Base-by-base conservation (phyloP, 1,140 invertebrate genomes). In the Proctacanthus coquilletti region DNA sequence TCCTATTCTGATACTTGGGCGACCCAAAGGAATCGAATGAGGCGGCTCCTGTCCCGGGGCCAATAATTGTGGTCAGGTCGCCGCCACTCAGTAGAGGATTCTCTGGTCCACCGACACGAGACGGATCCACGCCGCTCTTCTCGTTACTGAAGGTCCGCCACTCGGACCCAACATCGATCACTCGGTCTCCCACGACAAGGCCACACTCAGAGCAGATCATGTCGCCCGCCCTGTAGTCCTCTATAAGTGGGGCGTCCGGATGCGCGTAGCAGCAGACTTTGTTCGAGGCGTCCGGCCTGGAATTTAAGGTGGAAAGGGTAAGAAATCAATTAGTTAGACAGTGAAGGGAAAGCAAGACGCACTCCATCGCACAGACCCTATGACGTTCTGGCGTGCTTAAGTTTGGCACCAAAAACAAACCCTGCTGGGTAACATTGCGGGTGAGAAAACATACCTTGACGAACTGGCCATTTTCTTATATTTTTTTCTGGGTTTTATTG, bases 101-200 rank as follows among this genome's bases (percentile, higher is more conserved):
- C 71, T 95, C 84, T 4, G 85, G 82, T 0, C 85, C 85, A 69
- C 96, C 96, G 42, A 99, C 96, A 84, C 95, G 89, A 66, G 89
- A 96, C 17, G 94, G 94, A 70, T 99, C 96, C 2, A 86, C 85
- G 5, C 86, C 85, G 42, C 80, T 78, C 57, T 96, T 96, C 56
- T 99, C 96, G 69, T 98, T 98, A 49, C 88, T 96, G 62, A 99
- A 99, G 36, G 95, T 98, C 62, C 96, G 73, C 96, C 96, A 99
- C 64, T 99, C 96, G n/a, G 94, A 97, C n/a, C 95, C 94, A n/a
- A 99, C 96, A 70, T 99, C 96, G 46, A 99, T 93, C 1, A 98
- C 91, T 57, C 92, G 80, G 65, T 99, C 96, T 18, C 96, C 96
- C 21, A 99, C 95, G 32, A 99, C 95, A 33, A 98, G 70, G 14